Evolutionary conservation across 1,140 invertebrate genomes (phyloP).

Genomic region (Sycophila sp.): DNA sequence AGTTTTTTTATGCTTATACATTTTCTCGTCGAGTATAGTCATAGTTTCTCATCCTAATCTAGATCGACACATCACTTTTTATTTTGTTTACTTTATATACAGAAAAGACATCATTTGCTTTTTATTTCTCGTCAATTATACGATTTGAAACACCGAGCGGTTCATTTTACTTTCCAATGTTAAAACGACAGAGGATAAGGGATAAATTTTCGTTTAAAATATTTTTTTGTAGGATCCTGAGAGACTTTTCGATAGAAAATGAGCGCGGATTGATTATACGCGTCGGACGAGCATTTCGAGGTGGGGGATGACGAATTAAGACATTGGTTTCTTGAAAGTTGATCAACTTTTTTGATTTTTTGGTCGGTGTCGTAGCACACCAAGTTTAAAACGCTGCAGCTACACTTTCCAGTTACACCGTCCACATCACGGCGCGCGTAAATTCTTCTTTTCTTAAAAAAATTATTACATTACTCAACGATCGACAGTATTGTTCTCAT

Average conservation of each 20-base stretch:
- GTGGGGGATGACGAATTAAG: neutral
- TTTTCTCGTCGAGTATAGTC: too few relatives aligned
- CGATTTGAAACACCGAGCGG: too few relatives aligned
- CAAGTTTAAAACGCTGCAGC: constrained; percentile 15
- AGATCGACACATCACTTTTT: neutral
- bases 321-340: constrained; percentile 21
- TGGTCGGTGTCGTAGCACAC: neutral
- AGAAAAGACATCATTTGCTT: neutral
- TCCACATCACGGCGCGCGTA: neutral
- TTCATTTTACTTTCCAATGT: too few relatives aligned
- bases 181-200: too few relatives aligned
- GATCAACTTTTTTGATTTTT: constrained; percentile 33
- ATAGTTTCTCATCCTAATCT: too few relatives aligned
- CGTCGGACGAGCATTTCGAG: neutral
- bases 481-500: constrained; percentile 27
- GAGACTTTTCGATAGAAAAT: neutral
- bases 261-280: neutral
- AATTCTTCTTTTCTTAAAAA: constrained; percentile 1
- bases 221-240: neutral
- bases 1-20: too few relatives aligned
- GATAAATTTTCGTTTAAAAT: neutral
- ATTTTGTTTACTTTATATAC: neutral
- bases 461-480: constrained; percentile 8
- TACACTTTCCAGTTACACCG: neutral
- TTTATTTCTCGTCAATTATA: too few relatives aligned